Evolutionary conservation across 2,888 invertebrate genomes (phyloP).

Genomic region (Syrista parreyssii): DNA sequence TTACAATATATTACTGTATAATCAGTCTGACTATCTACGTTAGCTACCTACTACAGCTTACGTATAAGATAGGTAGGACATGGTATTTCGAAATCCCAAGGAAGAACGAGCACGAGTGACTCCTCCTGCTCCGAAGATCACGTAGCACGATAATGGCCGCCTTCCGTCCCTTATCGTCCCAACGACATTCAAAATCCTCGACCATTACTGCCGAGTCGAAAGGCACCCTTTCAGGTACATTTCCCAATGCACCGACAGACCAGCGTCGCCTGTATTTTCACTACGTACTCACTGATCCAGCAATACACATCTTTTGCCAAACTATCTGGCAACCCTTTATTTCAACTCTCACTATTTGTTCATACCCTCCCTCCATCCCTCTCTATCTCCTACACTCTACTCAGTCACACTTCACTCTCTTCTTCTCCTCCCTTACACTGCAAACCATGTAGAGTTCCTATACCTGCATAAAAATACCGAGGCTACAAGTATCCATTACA

Average conservation of each 20-base stretch:
- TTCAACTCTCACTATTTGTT: background rate
- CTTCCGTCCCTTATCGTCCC: conserved; percentile 58
- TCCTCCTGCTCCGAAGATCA: conserved; percentile 54
- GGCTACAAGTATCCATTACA: conserved; percentile 34
- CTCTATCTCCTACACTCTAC: background rate
- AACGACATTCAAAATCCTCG: conserved; percentile 60
- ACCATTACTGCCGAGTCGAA: conserved; percentile 29
- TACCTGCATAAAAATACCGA: conserved; percentile 4
- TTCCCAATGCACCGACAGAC: background rate
- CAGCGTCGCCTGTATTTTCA: background rate
- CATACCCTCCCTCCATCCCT: background rate
- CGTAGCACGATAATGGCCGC: conserved; percentile 62
- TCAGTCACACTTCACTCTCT: background rate
- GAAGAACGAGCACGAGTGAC: conserved; percentile 32
- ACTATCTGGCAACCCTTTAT: background rate
- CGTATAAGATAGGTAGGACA: conserved; percentile 16
- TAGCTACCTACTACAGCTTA: background rate
- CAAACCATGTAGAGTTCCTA: background rate
- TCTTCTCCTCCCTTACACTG: background rate
- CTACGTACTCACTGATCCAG: background rate
- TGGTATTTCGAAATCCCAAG: conserved; percentile 48
- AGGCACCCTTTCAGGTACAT: background rate
- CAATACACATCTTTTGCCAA: background rate
- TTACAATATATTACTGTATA: background rate
- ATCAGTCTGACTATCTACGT: background rate